phyloP scores from a whole-genome alignment of 2,113 vertebrate species.

The Malurus alboscapulatus region DNA sequence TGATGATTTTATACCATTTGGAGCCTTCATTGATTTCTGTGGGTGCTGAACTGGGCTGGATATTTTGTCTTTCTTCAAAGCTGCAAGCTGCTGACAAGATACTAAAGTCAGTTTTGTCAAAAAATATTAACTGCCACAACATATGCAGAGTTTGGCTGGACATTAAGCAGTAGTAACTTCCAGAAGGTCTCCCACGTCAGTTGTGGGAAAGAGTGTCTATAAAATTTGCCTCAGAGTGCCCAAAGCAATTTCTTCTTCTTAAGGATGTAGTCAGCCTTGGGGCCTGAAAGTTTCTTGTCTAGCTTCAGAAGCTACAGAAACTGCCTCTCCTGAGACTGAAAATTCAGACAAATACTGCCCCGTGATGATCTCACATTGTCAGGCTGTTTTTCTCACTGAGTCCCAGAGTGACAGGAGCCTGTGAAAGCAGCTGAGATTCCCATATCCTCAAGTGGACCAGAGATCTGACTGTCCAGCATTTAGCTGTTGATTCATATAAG shows the following conservation, averaged over 20 bases:
- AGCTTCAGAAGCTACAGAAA: background rate
- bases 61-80: background rate
- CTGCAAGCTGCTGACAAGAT: background rate
- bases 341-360: background rate
- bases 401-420: background rate
- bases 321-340: background rate
- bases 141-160: background rate
- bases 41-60: background rate
- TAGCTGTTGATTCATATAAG: background rate
- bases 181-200: background rate
- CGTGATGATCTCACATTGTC: background rate
- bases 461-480: background rate
- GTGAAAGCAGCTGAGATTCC: background rate
- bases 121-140: background rate
- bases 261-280: background rate
- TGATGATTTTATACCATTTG: background rate
- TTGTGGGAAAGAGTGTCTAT: background rate
- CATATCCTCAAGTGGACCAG: background rate
- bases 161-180: background rate
- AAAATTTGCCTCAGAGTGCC: background rate
- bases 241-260: background rate
- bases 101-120: background rate
- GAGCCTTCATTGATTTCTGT: background rate
- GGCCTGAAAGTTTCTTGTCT: background rate
- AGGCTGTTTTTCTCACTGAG: background rate